These are phyloP conservation scores for Glyptemys insculpta DNA, from an alignment of 2,797 vertebrate species.

Conservation along the genomic window DNA sequence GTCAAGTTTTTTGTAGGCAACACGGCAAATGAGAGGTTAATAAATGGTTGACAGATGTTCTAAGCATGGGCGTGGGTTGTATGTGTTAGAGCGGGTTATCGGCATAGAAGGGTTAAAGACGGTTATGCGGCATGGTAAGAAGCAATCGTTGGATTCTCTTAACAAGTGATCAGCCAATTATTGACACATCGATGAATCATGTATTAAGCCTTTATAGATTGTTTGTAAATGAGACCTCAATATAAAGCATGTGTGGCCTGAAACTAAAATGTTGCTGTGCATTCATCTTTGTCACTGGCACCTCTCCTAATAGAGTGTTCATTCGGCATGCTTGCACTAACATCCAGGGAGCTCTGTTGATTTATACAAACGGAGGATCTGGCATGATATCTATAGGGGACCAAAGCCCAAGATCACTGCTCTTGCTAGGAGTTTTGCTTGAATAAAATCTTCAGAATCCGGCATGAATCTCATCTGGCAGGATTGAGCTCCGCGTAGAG, in stretches of 20 bases:
- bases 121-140: background rate
- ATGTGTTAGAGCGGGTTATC: background rate
- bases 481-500: background rate
- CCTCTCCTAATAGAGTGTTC: background rate
- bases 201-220: background rate
- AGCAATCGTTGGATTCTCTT: background rate
- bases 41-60: background rate
- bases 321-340: accelerated
- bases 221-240: background rate
- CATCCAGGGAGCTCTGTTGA: background rate
- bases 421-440: background rate
- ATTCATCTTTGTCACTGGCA: background rate
- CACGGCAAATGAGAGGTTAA: background rate
- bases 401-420: background rate
- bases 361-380: background rate
- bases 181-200: background rate
- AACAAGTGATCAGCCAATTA: background rate
- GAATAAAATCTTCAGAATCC: background rate
- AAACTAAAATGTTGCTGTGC: background rate
- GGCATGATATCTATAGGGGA: background rate
- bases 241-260: background rate
- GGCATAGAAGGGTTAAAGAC: background rate
- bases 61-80: background rate
- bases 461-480: background rate
- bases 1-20: background rate